These are phyloP conservation scores for Spicauda simplicius DNA, from an alignment of 2,888 invertebrate species.

Conservation along the genomic window DNA sequence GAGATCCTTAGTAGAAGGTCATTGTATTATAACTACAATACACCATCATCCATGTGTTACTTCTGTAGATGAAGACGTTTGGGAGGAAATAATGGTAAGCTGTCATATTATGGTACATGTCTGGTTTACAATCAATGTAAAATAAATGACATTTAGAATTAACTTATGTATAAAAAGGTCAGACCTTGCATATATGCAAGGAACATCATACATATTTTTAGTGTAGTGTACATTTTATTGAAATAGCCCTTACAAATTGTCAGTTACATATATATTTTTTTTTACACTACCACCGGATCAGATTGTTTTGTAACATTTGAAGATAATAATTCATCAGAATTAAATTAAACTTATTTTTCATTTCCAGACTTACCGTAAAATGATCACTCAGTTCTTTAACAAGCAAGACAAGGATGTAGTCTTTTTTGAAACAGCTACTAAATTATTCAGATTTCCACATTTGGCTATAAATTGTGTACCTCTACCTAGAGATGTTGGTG, in stretches of 20 bases:
- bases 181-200: no score
- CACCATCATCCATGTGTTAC: conserved; percentile 92
- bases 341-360: background rate
- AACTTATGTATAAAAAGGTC: no score
- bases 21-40: conserved; percentile 94
- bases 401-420: conserved; percentile 91
- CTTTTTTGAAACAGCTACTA: conserved; percentile 95
- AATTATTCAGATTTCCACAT: conserved; percentile 91
- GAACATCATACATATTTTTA: no score
- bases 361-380: conserved; percentile 89
- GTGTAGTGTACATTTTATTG: no score
- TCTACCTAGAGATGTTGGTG: conserved; percentile 91
- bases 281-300: no score
- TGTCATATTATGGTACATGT: no score
- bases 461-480: conserved; percentile 96
- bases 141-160: no score
- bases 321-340: no score
- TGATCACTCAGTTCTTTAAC: conserved; percentile 91
- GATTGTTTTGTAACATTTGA: no score
- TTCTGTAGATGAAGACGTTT: conserved; percentile 96
- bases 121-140: no score
- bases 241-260: no score
- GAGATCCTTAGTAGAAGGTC: conserved; percentile 92
- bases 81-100: conserved; percentile 92
- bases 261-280: no score